Conservation (phyloP, 2,888 invertebrate genomes). For the Drosophila stalkeri region DNA sequence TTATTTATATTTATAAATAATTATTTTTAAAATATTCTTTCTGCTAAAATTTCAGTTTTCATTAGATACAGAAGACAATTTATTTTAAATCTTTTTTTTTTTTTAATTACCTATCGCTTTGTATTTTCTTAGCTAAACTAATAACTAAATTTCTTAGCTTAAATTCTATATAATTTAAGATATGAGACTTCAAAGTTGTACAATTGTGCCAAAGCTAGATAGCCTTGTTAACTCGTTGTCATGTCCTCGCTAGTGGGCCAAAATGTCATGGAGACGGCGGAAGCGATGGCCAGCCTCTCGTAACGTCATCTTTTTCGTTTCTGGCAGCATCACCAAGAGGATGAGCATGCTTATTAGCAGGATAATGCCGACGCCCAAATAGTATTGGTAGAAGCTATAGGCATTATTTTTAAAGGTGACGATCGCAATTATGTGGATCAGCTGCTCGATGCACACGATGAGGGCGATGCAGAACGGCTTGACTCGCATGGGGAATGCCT, state of each 20-base stretch:
- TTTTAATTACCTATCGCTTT: neutral
- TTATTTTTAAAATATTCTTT: too few species aligned
- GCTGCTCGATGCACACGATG: slow-evolving; percentile 68
- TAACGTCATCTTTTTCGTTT: slow-evolving; percentile 46
- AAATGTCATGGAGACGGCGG: slow-evolving; percentile 33
- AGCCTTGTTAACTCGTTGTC: neutral
- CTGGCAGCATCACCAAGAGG: slow-evolving; percentile 52
- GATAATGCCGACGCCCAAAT: slow-evolving; percentile 60
- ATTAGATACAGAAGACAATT: neutral
- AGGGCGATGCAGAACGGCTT: slow-evolving; percentile 70
- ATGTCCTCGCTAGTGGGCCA: slow-evolving; percentile 24
- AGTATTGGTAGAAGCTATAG: slow-evolving; percentile 46
- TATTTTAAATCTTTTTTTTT: neutral
- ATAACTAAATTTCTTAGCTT: neutral
- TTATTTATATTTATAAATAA: too few species aligned
- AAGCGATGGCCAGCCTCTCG: slow-evolving; percentile 54
- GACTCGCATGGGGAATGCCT: slow-evolving; percentile 74
- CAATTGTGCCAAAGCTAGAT: neutral
- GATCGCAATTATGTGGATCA: slow-evolving; percentile 66
- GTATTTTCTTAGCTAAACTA: neutral
- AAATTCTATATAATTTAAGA: slow-evolving; percentile 1
- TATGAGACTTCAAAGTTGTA: slow-evolving; percentile 2
- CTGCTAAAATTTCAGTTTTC: neutral
- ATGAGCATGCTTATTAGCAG: slow-evolving; percentile 43
- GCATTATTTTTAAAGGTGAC: slow-evolving; percentile 19